Evolutionary conservation across 2,888 invertebrate genomes (phyloP).

Genomic region (Podotricha telesiphe): DNA sequence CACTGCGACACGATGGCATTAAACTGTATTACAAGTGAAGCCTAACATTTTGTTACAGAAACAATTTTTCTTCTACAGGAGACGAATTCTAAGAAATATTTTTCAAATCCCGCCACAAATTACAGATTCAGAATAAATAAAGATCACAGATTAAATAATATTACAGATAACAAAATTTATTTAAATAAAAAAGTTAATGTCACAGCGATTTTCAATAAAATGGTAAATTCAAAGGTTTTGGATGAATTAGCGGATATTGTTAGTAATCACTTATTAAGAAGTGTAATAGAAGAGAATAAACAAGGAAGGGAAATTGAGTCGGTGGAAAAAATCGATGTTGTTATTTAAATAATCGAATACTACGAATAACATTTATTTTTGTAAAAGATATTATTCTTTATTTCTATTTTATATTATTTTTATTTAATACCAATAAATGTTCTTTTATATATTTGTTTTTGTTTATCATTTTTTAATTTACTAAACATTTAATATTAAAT

Average conservation of each 20-base stretch:
- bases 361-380: no score
- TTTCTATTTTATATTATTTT: no score
- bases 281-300: not conserved
- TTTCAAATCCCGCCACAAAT: conserved; percentile 4
- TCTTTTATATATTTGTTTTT: no score
- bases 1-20: no score
- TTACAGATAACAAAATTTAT: not conserved
- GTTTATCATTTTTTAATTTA: no score
- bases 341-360: not conserved
- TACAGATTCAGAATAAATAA: not conserved
- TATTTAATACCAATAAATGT: no score
- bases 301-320: not conserved
- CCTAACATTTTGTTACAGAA: not conserved
- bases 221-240: conserved; percentile 1
- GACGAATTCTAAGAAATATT: not conserved
- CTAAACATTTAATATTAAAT: no score
- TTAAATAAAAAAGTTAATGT: conserved; percentile 5
- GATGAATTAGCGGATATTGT: conserved; percentile 11
- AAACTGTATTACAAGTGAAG: no score
- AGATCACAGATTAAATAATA: not conserved
- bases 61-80: not conserved
- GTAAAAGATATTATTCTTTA: no score
- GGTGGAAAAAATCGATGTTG: not conserved
- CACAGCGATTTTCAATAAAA: conserved; percentile 3
- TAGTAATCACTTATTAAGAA: not conserved